Evolutionary conservation across 2,888 invertebrate species (phyloP), one percentile per base, ranked within the genome.

Genomic region (Mythimna loreyi): DNA sequence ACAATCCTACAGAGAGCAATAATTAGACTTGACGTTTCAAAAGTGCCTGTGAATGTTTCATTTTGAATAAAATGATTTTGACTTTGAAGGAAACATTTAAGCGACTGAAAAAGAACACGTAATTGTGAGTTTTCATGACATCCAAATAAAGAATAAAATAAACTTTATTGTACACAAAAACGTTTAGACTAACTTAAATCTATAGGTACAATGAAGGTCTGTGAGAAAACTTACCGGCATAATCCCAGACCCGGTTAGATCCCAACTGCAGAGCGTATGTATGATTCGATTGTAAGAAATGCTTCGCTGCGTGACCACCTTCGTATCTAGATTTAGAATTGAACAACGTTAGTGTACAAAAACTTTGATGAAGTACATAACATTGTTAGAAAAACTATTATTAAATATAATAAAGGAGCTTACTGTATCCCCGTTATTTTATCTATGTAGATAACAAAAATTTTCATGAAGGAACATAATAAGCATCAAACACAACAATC

Each of bases 211-310:
- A n/a, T n/a, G n/a, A n/a, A 28, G 4, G 28, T 9, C 4, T n/a
- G n/a, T 9, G 52, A n/a, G 19, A 53, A 30, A 6, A 33, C 55
- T 55, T 55, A 55, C 99, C 99, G 62, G 99, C 99, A 91, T 99
- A 99, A 91, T 99, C 99, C 99, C 99, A 99, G 0, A 99, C 99
- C 61, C 99, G 96, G 89, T 99, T 99, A 55, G 98, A 99, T 1
- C 99, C 99, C 69, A 99, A 94, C 91, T 99, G 99, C 96, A 99
- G 97, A 7, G 99, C 99, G 89, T 99, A 99, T 23, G 99, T 99
- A 92, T 99, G 99, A 83, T 99, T 98, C 0, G 99, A 99, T 67
- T 98, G 98, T 67, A 98, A 96, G 93, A 98, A 99, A 92, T 99
- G 99, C 73, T 98, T 98, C 56, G 98, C 99, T 0, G 99, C 99